A percentile compares a stretch with the other conserved stretches of the same genome.
Evolutionary conservation across 2,113 vertebrate species (phyloP).

Genomic region (Heterochromis multidens): DNA sequence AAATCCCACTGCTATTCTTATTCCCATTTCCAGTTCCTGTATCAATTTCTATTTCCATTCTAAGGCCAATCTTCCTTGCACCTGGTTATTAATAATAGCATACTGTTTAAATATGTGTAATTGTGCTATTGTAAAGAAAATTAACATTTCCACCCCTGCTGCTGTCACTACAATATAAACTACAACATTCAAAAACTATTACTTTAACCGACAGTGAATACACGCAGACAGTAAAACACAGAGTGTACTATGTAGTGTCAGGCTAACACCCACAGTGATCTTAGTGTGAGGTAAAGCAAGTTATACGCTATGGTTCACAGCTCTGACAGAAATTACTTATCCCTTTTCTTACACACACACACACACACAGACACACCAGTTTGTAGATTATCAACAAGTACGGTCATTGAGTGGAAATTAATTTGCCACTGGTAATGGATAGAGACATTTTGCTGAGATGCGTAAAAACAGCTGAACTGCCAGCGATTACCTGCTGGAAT

Average conservation of each 20-base stretch:
- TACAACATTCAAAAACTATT: background rate
- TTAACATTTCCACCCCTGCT: background rate
- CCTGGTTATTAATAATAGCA: background rate
- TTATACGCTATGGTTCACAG: background rate
- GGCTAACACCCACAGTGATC: slow-evolving; percentile 1
- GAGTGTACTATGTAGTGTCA: background rate
- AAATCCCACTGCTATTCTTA: background rate
- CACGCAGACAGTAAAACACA: background rate
- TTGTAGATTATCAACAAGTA: slow-evolving; percentile 51
- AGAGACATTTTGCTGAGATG: slow-evolving; percentile 76
- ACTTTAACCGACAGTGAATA: background rate
- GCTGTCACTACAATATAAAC: background rate
- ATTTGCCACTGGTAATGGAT: slow-evolving; percentile 74
- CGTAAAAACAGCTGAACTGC: slow-evolving; percentile 70
- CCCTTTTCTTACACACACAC: background rate
- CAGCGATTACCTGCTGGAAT: slow-evolving; percentile 79
- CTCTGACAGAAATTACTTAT: slow-evolving; percentile 29
- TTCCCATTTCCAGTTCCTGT: background rate
- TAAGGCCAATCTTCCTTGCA: background rate
- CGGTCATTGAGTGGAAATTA: slow-evolving; percentile 69
- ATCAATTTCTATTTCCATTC: background rate
- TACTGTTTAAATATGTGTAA: background rate
- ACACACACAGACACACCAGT: background rate
- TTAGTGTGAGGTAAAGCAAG: slow-evolving; percentile 14
- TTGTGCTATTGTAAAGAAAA: background rate